These are phyloP conservation scores for Mesembrinibis cayennensis DNA, from an alignment of 2,113 vertebrate genomes.

Conservation along the genomic window DNA sequence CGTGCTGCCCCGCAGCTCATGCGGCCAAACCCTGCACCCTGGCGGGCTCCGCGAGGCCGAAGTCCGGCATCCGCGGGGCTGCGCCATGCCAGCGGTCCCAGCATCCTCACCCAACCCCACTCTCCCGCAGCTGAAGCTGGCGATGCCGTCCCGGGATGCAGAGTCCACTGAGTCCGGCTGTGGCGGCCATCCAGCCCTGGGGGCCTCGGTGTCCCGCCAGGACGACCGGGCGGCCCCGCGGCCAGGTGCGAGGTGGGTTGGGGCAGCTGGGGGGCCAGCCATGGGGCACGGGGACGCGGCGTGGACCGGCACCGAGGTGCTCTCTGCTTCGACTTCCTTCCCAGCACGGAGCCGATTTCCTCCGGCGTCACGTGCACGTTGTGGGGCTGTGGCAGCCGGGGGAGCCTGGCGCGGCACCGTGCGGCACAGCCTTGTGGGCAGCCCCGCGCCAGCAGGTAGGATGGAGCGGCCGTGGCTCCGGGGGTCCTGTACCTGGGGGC, in stretches of 20 bases:
- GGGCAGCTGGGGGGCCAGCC: not conserved
- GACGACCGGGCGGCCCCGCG: accelerated
- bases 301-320: not conserved
- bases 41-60: not conserved
- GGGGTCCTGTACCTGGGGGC: accelerated
- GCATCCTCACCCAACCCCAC: not conserved
- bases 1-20: accelerated
- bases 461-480: accelerated
- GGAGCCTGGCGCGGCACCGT: not conserved
- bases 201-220: accelerated
- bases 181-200: accelerated
- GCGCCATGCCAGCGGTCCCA: not conserved
- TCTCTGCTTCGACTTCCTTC: constrained; percentile 25
- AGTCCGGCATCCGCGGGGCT: not conserved
- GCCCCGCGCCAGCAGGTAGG: not conserved
- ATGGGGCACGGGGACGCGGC: accelerated
- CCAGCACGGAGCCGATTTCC: not conserved
- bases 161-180: accelerated
- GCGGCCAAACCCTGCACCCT: not conserved
- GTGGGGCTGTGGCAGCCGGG: not conserved
- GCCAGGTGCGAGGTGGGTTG: not conserved
- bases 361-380: not conserved
- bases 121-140: not conserved
- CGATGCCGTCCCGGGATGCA: accelerated
- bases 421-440: not conserved